These are phyloP conservation scores for Brachionus angularis DNA, from an alignment of 1,140 invertebrate genomes.

Conservation along the genomic window DNA sequence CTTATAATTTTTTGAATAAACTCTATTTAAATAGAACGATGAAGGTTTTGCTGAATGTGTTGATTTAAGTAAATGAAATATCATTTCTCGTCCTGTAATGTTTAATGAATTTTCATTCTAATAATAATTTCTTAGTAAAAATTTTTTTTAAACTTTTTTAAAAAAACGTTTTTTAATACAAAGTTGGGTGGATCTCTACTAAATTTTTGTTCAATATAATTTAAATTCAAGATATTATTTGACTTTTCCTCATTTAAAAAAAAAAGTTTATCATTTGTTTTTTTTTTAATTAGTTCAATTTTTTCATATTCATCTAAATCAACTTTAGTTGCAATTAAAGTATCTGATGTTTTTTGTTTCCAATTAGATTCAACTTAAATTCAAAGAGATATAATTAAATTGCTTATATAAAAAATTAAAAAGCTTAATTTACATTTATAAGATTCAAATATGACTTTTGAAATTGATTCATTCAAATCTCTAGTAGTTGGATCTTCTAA, in stretches of 20 bases:
- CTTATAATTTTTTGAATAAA: not conserved
- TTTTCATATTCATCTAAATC: slow-evolving; percentile 7
- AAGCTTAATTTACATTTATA: slow-evolving; percentile 30
- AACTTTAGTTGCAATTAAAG: not conserved
- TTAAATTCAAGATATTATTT: not conserved
- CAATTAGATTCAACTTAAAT: slow-evolving; percentile 30
- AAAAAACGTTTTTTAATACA: slow-evolving; percentile 27
- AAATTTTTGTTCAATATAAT: not conserved
- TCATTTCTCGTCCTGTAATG: slow-evolving; percentile 30
- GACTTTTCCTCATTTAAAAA: not conserved
- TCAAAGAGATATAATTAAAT: not conserved
- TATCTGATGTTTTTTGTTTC: slow-evolving; percentile 26
- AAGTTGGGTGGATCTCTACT: slow-evolving; percentile 8
- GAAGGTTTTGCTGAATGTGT: not conserved
- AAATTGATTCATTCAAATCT: not conserved
- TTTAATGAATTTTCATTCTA: slow-evolving; percentile 37
- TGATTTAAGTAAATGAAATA: slow-evolving; percentile 34
- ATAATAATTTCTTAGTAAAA: too few species aligned
- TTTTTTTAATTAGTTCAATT: not conserved
- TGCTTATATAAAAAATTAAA: not conserved
- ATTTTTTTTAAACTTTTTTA: not conserved
- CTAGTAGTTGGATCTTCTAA: not conserved
- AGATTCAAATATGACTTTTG: slow-evolving; percentile 9
- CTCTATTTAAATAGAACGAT: slow-evolving; percentile 8
- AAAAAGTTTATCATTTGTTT: not conserved